Base-by-base conservation (phyloP, 2,113 vertebrate species). In the Ammodytes dubius region DNA sequence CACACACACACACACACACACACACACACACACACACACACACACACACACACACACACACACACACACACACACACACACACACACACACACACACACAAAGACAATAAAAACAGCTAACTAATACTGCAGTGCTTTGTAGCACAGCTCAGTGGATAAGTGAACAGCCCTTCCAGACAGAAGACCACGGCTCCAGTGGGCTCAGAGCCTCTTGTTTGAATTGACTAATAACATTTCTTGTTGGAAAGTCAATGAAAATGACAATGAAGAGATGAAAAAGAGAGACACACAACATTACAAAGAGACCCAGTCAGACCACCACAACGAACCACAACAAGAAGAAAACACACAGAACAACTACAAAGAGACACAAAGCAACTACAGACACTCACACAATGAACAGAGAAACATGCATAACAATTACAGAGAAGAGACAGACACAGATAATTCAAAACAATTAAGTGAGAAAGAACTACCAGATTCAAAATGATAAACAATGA, bases 71-170 rank as follows among this genome's bases (percentile, higher is more conserved):
- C 56, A 60, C n/a, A 63, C 39, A 81, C 66, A 79, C 0, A 53
- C 45, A 53, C 12, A 68, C 15, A 53, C 15, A 27, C 70, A 45
- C 19, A 42, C 40, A 79, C 14, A 47, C 10, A 8, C 27, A 27
- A 27, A 27, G 27, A 27, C 27, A 27, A 27, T 27, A 27, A 27
- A 27, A 27, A 27, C 1, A 27, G 13, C 2, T 19, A 27, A 63
- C 78, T n/a, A 58, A 61, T 27, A 60, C 12, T 52, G 49, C 50
- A 12, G 14, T 59, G 50, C 5, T 73, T 60, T 37, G 43, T 64
- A n/a, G 7, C 13, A 46, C 3, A 76, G 49, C 65, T 67, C 58
- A 67, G 58, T 15, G 54, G 66, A 75, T 66, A 46, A n/a, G 46
- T 37, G 54, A 57, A 74, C 27, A 1, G 46, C 17, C 13, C 6